Conservation (phyloP, 2,797 vertebrate species). For the Tangara arthus region DNA sequence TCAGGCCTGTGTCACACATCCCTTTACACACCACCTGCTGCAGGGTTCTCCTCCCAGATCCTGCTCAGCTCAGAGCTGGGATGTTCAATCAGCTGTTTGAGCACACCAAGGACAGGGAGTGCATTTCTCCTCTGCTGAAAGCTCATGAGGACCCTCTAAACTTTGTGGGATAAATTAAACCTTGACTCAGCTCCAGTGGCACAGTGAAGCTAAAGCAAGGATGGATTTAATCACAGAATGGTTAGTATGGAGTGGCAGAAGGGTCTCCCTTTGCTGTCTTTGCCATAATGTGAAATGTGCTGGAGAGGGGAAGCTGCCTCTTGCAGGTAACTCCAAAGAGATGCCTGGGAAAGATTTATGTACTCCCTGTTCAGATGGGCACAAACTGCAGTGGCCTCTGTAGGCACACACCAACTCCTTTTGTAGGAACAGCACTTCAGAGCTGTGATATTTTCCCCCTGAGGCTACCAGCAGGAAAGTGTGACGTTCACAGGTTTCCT, state of each 20-base stretch:
- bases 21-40: background rate
- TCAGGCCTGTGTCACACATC: background rate
- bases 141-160: background rate
- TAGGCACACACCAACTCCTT: background rate
- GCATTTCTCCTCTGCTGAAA: background rate
- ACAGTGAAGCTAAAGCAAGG: background rate
- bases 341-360: background rate
- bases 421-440: background rate
- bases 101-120: fast-evolving
- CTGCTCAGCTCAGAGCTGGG: background rate
- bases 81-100: background rate
- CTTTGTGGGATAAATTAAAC: background rate
- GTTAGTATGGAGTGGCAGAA: background rate
- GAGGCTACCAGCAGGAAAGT: background rate
- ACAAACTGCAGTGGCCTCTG: background rate
- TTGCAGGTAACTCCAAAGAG: background rate
- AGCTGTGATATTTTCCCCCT: background rate
- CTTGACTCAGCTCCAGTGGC: background rate
- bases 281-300: background rate
- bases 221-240: background rate
- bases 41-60: background rate
- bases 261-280: background rate
- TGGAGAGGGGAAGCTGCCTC: background rate
- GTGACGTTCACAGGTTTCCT: background rate
- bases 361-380: background rate